Evolutionary conservation across 2,797 vertebrate species (phyloP).

Genomic region (Spinibarbus caldwelli): DNA sequence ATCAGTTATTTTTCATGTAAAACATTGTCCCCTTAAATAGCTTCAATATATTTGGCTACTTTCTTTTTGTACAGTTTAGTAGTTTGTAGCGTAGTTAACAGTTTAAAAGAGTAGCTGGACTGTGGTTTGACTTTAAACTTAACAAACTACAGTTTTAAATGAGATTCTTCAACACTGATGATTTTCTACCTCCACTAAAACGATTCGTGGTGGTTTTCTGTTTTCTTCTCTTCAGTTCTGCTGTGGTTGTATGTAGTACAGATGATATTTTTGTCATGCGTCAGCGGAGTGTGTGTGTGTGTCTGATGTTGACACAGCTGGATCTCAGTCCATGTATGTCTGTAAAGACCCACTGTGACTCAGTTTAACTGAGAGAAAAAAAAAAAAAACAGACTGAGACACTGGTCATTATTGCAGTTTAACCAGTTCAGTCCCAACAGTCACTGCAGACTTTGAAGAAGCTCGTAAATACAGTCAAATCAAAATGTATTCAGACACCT

Average conservation of each 20-base stretch:
- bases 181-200: neutral
- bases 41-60: too few relatives aligned
- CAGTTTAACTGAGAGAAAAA: neutral
- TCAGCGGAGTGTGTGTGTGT: neutral
- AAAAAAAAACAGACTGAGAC: neutral
- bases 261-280: neutral
- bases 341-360: neutral
- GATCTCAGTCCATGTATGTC: neutral
- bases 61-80: too few relatives aligned
- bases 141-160: neutral
- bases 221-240: neutral
- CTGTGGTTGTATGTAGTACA: neutral
- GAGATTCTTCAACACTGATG: neutral
- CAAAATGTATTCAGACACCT: too few relatives aligned
- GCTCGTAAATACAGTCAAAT: too few relatives aligned
- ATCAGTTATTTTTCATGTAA: too few relatives aligned
- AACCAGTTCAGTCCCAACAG: too few relatives aligned
- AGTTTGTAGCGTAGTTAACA: too few relatives aligned
- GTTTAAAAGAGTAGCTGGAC: neutral
- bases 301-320: conserved; percentile 14
- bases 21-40: too few relatives aligned
- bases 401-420: neutral
- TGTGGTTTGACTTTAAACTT: neutral
- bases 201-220: neutral
- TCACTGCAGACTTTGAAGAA: too few relatives aligned